Percentiles rank a stretch among this genome's conserved stretches.
These are phyloP conservation scores for Euphonia xanthogaster DNA, from an alignment of 2,797 vertebrate genomes.

Conservation along the genomic window DNA sequence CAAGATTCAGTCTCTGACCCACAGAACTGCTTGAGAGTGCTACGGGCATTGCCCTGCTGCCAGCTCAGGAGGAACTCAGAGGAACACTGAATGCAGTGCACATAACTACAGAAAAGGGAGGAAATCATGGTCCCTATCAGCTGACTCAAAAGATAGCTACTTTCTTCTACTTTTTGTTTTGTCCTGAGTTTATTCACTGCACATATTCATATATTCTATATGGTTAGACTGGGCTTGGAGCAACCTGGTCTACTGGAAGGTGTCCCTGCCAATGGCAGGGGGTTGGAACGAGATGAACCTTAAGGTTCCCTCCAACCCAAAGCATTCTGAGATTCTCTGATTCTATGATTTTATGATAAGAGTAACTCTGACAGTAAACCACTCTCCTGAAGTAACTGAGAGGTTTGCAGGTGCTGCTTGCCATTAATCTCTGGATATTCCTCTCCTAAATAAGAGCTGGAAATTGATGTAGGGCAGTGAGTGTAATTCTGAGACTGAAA, in stretches of 20 bases:
- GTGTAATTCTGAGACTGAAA: neutral
- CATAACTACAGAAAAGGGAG: neutral
- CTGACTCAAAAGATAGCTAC: neutral
- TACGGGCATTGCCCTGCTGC: neutral
- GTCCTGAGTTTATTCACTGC: neutral
- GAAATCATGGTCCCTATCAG: neutral
- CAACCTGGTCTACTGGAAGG: neutral
- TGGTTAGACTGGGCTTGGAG: neutral
- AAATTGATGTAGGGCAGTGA: neutral
- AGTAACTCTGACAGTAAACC: neutral
- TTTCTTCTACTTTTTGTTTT: neutral
- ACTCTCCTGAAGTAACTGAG: neutral
- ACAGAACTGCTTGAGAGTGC: neutral
- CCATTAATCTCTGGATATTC: neutral
- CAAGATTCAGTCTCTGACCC: neutral
- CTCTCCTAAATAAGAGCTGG: neutral
- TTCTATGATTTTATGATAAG: neutral
- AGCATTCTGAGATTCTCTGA: neutral
- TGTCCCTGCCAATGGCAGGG: neutral
- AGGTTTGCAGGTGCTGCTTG: neutral
- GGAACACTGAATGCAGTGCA: neutral
- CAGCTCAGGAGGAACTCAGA: rapidly evolving
- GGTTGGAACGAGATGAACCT: neutral
- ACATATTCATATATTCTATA: neutral
- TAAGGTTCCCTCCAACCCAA: neutral